These are phyloP conservation scores for Morelia viridis DNA, from an alignment of 2,797 vertebrate species.

Conservation along the genomic window DNA sequence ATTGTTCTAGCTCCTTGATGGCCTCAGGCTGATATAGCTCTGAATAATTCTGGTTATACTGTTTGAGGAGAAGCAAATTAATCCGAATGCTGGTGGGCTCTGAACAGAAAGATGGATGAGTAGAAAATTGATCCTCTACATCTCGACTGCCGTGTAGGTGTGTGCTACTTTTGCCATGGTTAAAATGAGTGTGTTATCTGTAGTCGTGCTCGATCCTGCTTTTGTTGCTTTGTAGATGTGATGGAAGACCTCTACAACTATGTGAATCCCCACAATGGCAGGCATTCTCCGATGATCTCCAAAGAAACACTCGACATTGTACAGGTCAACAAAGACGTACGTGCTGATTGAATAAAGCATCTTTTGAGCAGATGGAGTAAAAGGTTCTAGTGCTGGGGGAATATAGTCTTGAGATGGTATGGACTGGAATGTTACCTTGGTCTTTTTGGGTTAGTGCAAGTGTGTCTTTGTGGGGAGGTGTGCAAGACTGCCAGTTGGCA, in stretches of 20 bases:
- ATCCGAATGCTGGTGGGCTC: neutral
- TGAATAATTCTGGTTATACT: neutral
- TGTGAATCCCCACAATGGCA: constrained; percentile 86
- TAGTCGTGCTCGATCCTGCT: neutral
- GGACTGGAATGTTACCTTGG: fast-evolving
- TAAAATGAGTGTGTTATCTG: fast-evolving
- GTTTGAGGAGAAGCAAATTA: neutral
- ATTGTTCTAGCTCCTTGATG: neutral
- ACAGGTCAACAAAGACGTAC: constrained; percentile 89
- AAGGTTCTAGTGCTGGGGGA: too few relatives aligned
- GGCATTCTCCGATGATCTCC: constrained; percentile 93
- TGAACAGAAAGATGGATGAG: too few relatives aligned
- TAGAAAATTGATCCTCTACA: neutral
- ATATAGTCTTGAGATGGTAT: fast-evolving
- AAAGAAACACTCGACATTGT: constrained; percentile 88
- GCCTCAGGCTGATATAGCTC: neutral
- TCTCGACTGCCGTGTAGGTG: neutral
- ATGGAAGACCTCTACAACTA: constrained; percentile 96
- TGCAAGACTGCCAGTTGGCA: too few relatives aligned
- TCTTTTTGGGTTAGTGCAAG: neutral
- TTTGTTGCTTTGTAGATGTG: constrained; percentile 77
- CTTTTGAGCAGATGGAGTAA: neutral
- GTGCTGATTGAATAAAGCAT: constrained; percentile 21
- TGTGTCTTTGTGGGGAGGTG: neutral
- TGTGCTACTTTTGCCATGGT: fast-evolving